Base-by-base conservation (phyloP, 2,888 invertebrate genomes). In the Prostheceraeus crozeri region DNA sequence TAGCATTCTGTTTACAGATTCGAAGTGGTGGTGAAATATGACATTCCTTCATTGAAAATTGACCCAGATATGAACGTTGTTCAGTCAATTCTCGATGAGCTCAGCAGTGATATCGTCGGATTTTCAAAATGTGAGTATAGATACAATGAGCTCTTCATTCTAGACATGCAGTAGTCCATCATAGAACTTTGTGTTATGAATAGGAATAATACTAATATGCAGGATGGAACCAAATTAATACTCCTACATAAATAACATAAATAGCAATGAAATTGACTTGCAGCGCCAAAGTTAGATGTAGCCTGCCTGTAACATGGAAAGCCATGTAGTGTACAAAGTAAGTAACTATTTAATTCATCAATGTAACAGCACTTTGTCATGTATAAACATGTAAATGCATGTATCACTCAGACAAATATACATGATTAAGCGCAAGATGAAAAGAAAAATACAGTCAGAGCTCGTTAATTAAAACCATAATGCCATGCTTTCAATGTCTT, bases 1-100 rank as follows among this genome's bases (percentile, higher is more conserved):
- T n/a, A n/a, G n/a, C 19, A 40, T 40, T 40, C 16, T 16, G 19
- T 10, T 6, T 8, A 10, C 59, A 75, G 75, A 62, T 74, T 76
- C 69, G 69, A 72, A 60, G 70, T 75, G 27, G 65, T 68, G 35
- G 70, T 75, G 11, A 71, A 72, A 63, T 76, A 73, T 66, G 70
- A 68, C 52, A 73, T 75, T 28, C 75, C 76, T 6, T 71, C 70
- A 60, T 72, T 74, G 28, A 68, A 68, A 27, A 69, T 75, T 33
- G 70, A 75, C 30, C 76, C 76, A 6, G 66, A 70, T 3, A 63
- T 74, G 59, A 69, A 70, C 52, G 62, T 67, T n/a, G 70, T 73
- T 10, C 73, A 74, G 63, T 68, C 65, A 31, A 69, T 70, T 57
- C 23, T 57, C 46, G 57, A 57, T 16, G 40, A 57, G 11, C 19